phyloP scores from a whole-genome alignment of 2,888 invertebrate species.

The Nemurella pictetii region DNA sequence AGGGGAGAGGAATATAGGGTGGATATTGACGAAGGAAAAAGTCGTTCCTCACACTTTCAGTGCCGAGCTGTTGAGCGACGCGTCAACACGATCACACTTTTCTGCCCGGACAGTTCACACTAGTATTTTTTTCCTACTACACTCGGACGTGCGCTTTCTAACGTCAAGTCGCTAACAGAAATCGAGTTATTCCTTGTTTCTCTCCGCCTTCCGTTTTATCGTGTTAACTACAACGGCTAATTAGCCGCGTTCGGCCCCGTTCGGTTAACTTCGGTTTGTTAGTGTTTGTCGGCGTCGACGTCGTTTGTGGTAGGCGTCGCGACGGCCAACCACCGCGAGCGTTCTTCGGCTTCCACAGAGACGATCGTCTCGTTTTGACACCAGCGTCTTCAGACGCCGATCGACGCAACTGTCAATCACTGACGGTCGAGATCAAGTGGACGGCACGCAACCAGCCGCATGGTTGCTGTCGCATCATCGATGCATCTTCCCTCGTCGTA shows the following conservation, averaged over 20 bases:
- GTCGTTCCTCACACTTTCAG: conserved; percentile 35
- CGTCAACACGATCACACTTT: conserved; percentile 24
- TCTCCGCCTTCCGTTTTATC: no score
- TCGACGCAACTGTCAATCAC: conserved; percentile 50
- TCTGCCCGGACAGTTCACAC: neutral
- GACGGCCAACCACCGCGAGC: conserved; percentile 34
- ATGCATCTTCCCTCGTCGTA: conserved; percentile 29
- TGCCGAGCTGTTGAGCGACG: conserved; percentile 38
- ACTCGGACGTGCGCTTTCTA: neutral
- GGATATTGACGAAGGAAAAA: conserved; percentile 42
- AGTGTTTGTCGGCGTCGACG: conserved; percentile 45
- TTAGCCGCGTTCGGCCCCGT: conserved; percentile 31
- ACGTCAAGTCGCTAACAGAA: neutral
- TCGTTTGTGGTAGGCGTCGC: conserved; percentile 28
- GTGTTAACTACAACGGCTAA: conserved; percentile 5
- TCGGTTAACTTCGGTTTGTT: conserved; percentile 32
- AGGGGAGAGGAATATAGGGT: conserved; percentile 31
- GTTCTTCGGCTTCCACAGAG: conserved; percentile 16
- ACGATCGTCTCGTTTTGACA: neutral
- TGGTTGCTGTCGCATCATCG: conserved; percentile 10
- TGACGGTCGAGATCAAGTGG: conserved; percentile 35
- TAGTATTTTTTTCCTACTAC: neutral
- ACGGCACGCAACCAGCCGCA: neutral
- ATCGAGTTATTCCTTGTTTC: no score
- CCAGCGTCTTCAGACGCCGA: conserved; percentile 52